Base-by-base conservation (phyloP, 2,113 vertebrate genomes). In the Crotalus viridis region DNA sequence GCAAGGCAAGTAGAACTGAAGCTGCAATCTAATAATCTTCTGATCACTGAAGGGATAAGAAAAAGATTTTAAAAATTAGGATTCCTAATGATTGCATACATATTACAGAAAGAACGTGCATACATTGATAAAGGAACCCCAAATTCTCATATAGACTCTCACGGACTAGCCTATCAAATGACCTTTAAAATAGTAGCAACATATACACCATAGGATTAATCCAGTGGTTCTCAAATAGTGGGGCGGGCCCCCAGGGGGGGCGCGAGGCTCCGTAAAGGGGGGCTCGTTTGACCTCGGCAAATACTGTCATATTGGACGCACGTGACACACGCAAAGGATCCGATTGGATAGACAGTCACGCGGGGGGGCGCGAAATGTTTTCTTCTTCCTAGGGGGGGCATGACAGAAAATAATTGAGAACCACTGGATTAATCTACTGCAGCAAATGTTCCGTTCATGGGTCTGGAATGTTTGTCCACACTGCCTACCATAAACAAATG, bases 381-480 rank as follows among this genome's bases (percentile, higher is more conserved):
- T 33, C 33, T 33, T 33, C 33, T 33, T 33, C 33, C 33, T 33
- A 33, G 33, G 33, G 33, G 33, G 33, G 33, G 33, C 33, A 33
- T 33, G 33, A 33, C 33, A 33, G 33, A 33, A 33, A 33, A 33
- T 33, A 33, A 33, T 33, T 33, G 33, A 33, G 33, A 33, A 33
- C 33, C 33, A 33, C 33, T 33, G 8, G 0, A 48, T 93, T 90
- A 19, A 87, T 92, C 91, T 95, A 94, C 92, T 88, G 59, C 91
- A 89, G 85, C 88, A 87, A 46, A 51, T 93, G 90, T 94, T 96
- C 93, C 91, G 86, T 93, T 57, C 89, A 96, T 95, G 93, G 92
- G 95, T 95, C 94, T 94, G 89, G 94, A 89, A 94, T 94, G 91
- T 88, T 94, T 93, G 93, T 95, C 95, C 93, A 94, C 90, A 69